A percentile compares a stretch with the other conserved stretches of the same genome.
These are phyloP conservation scores for Hephaestus fuliginosus DNA, from an alignment of 2,797 vertebrate genomes.

Conservation along the genomic window DNA sequence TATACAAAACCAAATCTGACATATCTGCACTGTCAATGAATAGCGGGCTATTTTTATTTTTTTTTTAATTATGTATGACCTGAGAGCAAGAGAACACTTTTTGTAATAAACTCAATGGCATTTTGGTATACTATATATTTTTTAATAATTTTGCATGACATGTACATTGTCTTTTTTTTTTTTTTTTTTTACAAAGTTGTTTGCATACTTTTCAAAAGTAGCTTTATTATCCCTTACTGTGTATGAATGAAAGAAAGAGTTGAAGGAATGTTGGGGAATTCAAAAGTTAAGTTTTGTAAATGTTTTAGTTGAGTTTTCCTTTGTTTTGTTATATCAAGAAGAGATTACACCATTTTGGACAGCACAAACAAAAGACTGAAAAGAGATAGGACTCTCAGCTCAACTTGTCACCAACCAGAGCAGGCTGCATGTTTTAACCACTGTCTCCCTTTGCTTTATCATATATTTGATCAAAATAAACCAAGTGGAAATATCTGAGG, in stretches of 20 bases:
- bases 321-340: not conserved
- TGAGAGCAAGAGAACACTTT: too few species aligned
- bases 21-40: too few species aligned
- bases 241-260: slow-evolving; percentile 6
- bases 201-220: too few species aligned
- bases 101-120: too few species aligned
- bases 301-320: not conserved
- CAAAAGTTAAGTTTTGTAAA: not conserved
- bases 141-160: too few species aligned
- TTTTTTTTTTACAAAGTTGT: too few species aligned
- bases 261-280: not conserved
- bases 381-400: not conserved
- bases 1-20: too few species aligned
- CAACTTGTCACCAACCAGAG: not conserved
- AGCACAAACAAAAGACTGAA: not conserved
- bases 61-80: too few species aligned
- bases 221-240: slow-evolving; percentile 9
- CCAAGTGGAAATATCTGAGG: not conserved
- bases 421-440: not conserved
- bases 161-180: too few species aligned
- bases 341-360: not conserved
- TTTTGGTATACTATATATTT: too few species aligned
- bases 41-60: too few species aligned
- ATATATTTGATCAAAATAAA: slow-evolving; percentile 45
- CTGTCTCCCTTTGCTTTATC: not conserved